Percentiles rank a stretch among this genome's conserved stretches.
Evolutionary conservation across 2,888 invertebrate genomes (phyloP).

Genomic region (Epirrhoe alternata): DNA sequence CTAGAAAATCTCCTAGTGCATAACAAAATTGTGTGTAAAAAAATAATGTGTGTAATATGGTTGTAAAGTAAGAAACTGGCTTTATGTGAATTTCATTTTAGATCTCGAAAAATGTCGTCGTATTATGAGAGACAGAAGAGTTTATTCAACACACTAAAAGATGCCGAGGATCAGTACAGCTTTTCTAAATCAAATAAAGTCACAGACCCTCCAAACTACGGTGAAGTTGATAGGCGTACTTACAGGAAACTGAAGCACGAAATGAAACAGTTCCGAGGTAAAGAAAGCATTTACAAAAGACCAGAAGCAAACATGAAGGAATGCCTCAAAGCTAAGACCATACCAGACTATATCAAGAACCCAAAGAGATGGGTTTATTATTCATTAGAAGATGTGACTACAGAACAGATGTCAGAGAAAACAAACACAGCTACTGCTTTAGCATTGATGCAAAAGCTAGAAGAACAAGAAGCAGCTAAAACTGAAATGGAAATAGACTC

Average conservation of each 20-base stretch:
- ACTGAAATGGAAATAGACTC: conserved; percentile 58
- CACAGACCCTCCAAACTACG: conserved; percentile 60
- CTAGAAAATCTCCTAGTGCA: no score
- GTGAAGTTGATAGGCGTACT: conserved; percentile 64
- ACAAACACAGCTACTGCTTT: conserved; percentile 92
- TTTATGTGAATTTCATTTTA: conserved; percentile 7
- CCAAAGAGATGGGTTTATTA: conserved; percentile 94
- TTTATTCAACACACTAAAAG: conserved; percentile 88
- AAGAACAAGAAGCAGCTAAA: conserved; percentile 73
- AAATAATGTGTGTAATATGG: no score
- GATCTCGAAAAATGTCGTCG: conserved; percentile 62
- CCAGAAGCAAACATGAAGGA: conserved; percentile 87
- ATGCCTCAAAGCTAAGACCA: conserved; percentile 78
- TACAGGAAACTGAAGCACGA: conserved; percentile 76
- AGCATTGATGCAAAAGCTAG: conserved; percentile 89
- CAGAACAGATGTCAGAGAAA: conserved; percentile 91
- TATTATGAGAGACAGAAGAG: conserved; percentile 87
- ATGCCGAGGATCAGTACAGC: conserved; percentile 85
- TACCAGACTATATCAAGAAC: conserved; percentile 86
- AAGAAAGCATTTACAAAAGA: conserved; percentile 92
- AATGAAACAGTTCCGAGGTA: conserved; percentile 87
- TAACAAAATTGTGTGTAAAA: neutral
- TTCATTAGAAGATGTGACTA: conserved; percentile 90
- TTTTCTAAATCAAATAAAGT: conserved; percentile 70
- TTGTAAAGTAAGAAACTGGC: neutral